These are phyloP conservation scores for Drosophila vallismaia DNA, from an alignment of 2,888 invertebrate species.

Conservation along the genomic window DNA sequence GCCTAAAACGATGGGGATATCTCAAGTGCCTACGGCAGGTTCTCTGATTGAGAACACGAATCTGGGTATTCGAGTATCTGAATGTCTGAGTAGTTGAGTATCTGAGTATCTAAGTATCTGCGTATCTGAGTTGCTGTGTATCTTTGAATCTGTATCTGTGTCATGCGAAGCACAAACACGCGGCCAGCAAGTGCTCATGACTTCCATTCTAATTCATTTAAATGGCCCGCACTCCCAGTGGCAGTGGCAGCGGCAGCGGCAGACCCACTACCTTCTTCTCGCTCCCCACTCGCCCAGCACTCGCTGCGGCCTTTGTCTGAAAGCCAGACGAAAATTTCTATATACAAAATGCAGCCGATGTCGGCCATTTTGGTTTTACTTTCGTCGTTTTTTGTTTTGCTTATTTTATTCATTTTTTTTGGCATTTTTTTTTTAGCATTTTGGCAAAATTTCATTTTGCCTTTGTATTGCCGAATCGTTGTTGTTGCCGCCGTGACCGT, in stretches of 20 bases:
- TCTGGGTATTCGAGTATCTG: no score
- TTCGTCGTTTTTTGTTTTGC: constrained; percentile 35
- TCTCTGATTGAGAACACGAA: constrained; percentile 32
- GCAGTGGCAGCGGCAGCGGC: neutral
- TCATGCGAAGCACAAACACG: constrained; percentile 57
- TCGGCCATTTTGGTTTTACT: constrained; percentile 68
- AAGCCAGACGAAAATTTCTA: constrained; percentile 57
- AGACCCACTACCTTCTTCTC: constrained; percentile 20
- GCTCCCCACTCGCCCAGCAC: neutral
- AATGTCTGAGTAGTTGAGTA: constrained; percentile 18
- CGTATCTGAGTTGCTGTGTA: constrained; percentile 24
- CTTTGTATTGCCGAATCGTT: constrained; percentile 50
- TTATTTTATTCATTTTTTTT: constrained; percentile 17
- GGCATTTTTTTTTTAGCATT: constrained; percentile 38
- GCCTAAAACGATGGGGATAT: constrained; percentile 21
- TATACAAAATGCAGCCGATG: constrained; percentile 60
- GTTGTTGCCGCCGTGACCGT: constrained; percentile 38
- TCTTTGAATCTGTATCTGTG: constrained; percentile 59
- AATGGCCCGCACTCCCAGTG: constrained; percentile 34
- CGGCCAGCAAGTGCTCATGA: constrained; percentile 54
- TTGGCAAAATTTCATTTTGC: constrained; percentile 61
- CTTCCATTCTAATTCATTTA: constrained; percentile 75
- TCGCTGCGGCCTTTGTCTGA: constrained; percentile 12
- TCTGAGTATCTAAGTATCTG: constrained; percentile 26
- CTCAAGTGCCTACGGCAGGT: constrained; percentile 28